These are phyloP conservation scores for Oreochromis aureus DNA, from an alignment of 2,113 vertebrate genomes.

Conservation along the genomic window DNA sequence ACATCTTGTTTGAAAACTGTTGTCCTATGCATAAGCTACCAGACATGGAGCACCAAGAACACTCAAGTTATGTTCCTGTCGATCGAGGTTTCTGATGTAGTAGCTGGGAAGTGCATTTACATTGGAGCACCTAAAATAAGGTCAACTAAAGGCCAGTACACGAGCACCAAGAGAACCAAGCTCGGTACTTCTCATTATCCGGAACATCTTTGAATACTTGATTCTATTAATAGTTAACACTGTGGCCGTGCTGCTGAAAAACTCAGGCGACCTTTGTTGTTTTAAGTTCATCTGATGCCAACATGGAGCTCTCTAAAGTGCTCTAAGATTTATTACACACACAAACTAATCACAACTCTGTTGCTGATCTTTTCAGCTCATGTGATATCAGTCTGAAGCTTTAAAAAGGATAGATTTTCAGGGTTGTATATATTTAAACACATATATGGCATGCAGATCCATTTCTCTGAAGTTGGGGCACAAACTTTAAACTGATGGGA, in stretches of 20 bases:
- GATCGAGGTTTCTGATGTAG: background rate
- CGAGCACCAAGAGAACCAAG: background rate
- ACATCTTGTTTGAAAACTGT: background rate
- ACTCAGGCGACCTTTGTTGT: background rate
- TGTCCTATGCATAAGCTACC: background rate
- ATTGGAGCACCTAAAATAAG: background rate
- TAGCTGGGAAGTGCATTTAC: background rate
- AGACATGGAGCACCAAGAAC: background rate
- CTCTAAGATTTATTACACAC: background rate
- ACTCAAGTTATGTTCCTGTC: background rate
- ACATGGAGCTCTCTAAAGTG: rapidly evolving
- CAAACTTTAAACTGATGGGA: background rate
- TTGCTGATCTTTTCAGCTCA: background rate
- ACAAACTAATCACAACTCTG: background rate
- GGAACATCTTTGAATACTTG: background rate
- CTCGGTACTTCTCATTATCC: background rate
- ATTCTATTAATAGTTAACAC: background rate
- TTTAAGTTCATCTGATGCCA: background rate
- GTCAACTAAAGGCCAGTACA: background rate
- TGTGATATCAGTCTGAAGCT: background rate
- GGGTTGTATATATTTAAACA: background rate
- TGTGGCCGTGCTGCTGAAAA: background rate
- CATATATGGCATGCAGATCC: background rate
- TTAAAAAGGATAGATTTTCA: background rate
- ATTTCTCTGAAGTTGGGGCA: background rate